These are phyloP conservation scores for Daktulosphaira vitifoliae DNA, from an alignment of 1,140 invertebrate genomes.

Conservation along the genomic window DNA sequence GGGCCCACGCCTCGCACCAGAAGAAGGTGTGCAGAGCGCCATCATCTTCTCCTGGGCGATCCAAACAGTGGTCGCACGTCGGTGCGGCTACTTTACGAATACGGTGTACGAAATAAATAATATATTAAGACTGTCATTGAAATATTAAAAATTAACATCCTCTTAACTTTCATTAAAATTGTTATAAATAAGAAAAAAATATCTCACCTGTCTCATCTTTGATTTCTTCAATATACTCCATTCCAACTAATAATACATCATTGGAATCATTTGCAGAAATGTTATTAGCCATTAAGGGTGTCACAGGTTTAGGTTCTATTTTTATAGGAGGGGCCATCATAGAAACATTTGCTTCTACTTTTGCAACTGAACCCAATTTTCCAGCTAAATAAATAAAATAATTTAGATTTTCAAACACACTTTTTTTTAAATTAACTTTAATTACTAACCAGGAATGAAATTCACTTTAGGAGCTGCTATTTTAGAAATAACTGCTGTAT, in stretches of 20 bases:
- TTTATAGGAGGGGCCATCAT: conserved; percentile 35
- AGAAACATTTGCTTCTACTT: conserved; percentile 40
- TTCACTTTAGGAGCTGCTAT: conserved; percentile 43
- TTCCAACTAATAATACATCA: conserved; percentile 67
- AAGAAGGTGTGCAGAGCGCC: no score
- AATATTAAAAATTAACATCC: no score
- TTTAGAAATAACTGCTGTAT: conserved; percentile 46
- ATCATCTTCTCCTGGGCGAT: no score
- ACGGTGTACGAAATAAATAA: no score
- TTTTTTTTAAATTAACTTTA: neutral
- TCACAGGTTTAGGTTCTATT: neutral
- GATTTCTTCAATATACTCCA: conserved; percentile 97
- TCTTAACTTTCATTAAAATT: no score
- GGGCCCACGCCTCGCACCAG: no score
- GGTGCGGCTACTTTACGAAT: no score
- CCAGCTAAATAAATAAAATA: conserved; percentile 46
- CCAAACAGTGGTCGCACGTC: no score
- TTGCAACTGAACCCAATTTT: conserved; percentile 51
- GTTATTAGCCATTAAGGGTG: neutral
- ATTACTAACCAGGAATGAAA: conserved; percentile 24
- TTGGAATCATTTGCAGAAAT: neutral
- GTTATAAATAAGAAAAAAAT: no score
- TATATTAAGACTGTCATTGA: no score
- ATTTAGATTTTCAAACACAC: neutral
- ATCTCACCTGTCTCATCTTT: conserved; percentile 81